Evolutionary conservation across 2,888 invertebrate genomes (phyloP), one percentile per base, ranked within the genome.

Genomic region (Empis livida): DNA sequence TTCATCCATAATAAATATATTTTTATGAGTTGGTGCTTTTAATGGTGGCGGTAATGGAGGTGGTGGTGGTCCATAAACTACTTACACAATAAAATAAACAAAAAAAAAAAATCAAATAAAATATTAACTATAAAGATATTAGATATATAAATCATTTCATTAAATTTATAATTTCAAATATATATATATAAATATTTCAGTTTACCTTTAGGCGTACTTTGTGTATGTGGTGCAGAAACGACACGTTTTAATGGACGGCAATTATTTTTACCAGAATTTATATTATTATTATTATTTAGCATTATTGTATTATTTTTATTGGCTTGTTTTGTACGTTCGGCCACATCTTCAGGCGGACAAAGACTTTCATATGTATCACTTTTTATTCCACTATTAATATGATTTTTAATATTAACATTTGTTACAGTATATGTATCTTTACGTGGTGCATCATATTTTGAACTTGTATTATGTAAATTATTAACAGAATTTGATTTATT

Each of bases 21-120:
- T 50, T 11, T 54, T 57, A 4, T 58, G 56, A 5, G 53, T 46
- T 0, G 72, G 68, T 0, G 71, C 71, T 5, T 72, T 73, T 1
- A 75, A 65, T 0, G 76, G 73, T 1, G 76, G 77, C 1, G 81
- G 80, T 14, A 83, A 78, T 0, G 84, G 84, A 0, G 84, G 84
- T 0, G 84, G 84, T 0, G 83, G 84, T 0, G 83, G 82, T 0
- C 82, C 68, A 52, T 56, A 64, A 1, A 57, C 68, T 63, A 31
- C 27, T 44, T 54, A 31, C 14, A 42, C 15, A 42, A 20, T n/a
- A 32, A 49, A 42, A 3, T 39, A 41, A 47, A 40, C 23, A 17
- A 40, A 45, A 35, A 30, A 42, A n/a, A 45, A 32, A 31, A 30
- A 11, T 8, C 40, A 39, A 20, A n/a, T 35, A 20, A n/a, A 14